These are phyloP conservation scores for Scaptomyza hsui DNA, from an alignment of 1,140 invertebrate genomes.

Conservation along the genomic window DNA sequence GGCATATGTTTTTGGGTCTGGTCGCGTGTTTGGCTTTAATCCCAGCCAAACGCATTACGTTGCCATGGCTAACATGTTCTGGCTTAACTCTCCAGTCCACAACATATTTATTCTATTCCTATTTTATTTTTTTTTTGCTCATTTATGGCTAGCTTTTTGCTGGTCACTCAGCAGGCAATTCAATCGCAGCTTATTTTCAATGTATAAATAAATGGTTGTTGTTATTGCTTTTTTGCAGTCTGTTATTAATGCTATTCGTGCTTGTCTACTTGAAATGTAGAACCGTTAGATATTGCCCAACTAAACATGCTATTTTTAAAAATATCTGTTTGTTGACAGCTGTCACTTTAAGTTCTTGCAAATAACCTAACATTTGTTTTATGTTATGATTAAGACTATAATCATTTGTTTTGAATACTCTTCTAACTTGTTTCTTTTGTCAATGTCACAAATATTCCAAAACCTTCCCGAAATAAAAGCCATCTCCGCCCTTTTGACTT, in stretches of 20 bases:
- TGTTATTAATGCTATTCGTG: neutral
- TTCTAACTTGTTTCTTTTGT: no score
- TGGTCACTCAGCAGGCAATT: conserved; percentile 24
- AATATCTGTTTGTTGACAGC: neutral
- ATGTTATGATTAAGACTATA: neutral
- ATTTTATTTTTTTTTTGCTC: conserved; percentile 9
- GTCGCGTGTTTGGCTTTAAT: conserved; percentile 58
- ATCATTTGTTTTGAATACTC: neutral
- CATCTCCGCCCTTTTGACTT: neutral
- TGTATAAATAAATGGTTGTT: conserved; percentile 9
- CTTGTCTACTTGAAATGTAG: neutral
- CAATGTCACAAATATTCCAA: neutral
- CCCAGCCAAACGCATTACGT: conserved; percentile 62
- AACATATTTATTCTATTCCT: conserved; percentile 4
- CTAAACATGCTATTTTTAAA: neutral
- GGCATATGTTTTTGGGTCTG: conserved; percentile 56
- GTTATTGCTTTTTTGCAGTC: neutral
- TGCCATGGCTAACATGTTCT: conserved; percentile 40
- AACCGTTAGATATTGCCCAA: neutral
- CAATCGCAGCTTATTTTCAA: conserved; percentile 41
- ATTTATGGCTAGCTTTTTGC: conserved; percentile 45
- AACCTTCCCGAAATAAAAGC: neutral
- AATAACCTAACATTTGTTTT: neutral
- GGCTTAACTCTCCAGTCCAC: conserved; percentile 30
- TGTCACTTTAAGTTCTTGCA: neutral